phyloP scores from a whole-genome alignment of 2,113 vertebrate species.

The Carassius carassius region DNA sequence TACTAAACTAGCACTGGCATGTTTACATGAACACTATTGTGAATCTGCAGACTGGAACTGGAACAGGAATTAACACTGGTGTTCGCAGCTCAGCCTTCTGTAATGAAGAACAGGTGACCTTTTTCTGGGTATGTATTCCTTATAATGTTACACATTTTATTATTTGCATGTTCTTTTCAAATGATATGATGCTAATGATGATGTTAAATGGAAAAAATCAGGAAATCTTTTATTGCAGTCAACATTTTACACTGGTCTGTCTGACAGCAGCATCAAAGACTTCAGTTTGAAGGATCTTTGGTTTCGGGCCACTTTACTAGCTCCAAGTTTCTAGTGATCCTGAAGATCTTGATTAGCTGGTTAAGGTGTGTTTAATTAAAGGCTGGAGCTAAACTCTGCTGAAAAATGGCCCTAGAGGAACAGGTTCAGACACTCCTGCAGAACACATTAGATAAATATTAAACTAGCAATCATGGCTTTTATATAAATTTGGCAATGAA shows the following conservation, averaged over 20 bases:
- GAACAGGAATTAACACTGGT: too few relatives aligned
- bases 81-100: too few relatives aligned
- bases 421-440: not conserved
- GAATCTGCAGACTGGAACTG: too few relatives aligned
- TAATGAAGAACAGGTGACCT: too few relatives aligned
- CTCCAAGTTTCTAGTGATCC: not conserved
- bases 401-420: not conserved
- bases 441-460: not conserved
- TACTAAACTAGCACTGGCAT: too few relatives aligned
- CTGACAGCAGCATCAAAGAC: not conserved
- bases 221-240: too few relatives aligned
- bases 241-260: not conserved
- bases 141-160: too few relatives aligned
- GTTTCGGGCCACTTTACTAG: not conserved
- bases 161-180: too few relatives aligned
- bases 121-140: too few relatives aligned
- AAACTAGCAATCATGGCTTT: not conserved
- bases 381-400: not conserved
- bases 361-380: not conserved
- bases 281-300: not conserved
- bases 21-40: too few relatives aligned
- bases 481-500: not conserved
- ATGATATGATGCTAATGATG: not conserved
- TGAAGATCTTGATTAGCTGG: conserved; percentile 1
- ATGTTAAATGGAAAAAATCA: too few relatives aligned